These are phyloP conservation scores for Saccostrea cuccullata DNA, from an alignment of 1,140 invertebrate genomes.

Conservation along the genomic window DNA sequence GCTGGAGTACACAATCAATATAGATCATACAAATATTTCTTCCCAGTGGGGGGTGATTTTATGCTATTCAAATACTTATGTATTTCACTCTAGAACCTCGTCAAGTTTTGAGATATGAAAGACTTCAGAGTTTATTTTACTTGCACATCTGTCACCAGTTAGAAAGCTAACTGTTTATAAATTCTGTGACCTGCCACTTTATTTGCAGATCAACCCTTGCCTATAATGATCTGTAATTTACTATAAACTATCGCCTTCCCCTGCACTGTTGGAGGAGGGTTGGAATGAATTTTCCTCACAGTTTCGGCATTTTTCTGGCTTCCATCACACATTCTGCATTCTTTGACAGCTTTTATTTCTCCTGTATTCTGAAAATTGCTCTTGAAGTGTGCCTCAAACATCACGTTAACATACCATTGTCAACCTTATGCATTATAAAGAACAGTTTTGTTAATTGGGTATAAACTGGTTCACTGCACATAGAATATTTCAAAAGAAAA, in stretches of 20 bases:
- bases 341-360: slow-evolving; percentile 20
- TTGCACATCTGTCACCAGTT: slow-evolving; percentile 4
- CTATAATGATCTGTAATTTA: slow-evolving; percentile 15
- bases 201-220: slow-evolving; percentile 19
- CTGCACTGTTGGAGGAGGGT: not conserved
- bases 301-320: slow-evolving; percentile 15
- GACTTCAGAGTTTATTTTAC: not conserved
- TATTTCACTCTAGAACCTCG: slow-evolving; percentile 2
- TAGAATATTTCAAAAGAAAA: slow-evolving; percentile 2
- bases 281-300: slow-evolving; percentile 18
- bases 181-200: not conserved
- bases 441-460: slow-evolving; percentile 22
- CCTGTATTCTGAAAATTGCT: slow-evolving; percentile 5
- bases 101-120: not conserved
- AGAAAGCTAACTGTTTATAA: slow-evolving; percentile 8
- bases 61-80: slow-evolving; percentile 7
- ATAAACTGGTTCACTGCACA: slow-evolving; percentile 9
- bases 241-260: not conserved
- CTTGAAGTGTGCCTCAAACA: not conserved
- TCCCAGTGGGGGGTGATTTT: slow-evolving; percentile 15
- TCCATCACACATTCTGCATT: slow-evolving; percentile 19
- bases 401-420: slow-evolving; percentile 8
- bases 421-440: not conserved
- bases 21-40: slow-evolving; percentile 19
- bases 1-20: slow-evolving; percentile 26